A percentile compares a stretch with the other conserved stretches of the same genome.
These are phyloP conservation scores for Seira sanloemensis DNA, from an alignment of 2,888 invertebrate genomes.

Conservation along the genomic window DNA sequence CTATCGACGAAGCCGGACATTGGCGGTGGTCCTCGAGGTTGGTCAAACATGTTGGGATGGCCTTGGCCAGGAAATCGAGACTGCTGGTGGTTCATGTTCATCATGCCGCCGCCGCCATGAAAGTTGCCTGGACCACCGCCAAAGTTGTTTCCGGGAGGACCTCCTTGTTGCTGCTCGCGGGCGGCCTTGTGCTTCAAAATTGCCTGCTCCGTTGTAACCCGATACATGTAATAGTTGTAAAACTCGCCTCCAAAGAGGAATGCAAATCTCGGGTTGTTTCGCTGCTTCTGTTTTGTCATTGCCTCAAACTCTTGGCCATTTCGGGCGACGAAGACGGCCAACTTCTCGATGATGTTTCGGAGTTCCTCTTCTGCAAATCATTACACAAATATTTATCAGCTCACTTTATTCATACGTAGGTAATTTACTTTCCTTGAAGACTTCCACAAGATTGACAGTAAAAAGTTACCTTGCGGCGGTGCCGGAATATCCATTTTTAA, in stretches of 20 bases:
- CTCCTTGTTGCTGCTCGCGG: constrained; percentile 70
- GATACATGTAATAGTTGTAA: constrained; percentile 97
- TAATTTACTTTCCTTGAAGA: no score
- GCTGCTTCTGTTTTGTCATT: constrained; percentile 99
- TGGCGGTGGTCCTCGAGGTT: constrained; percentile 19
- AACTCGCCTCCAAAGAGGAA: constrained; percentile 97
- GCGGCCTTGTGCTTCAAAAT: constrained; percentile 77
- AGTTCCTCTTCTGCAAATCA: constrained; percentile 88
- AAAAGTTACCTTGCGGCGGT: constrained; percentile 81
- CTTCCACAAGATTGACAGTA: not conserved
- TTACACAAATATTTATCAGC: constrained; percentile 6
- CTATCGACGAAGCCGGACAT: constrained; percentile 59
- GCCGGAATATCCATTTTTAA: constrained; percentile 79
- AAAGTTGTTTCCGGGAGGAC: constrained; percentile 41
- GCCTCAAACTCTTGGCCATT: constrained; percentile 99
- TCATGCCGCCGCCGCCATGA: constrained; percentile 39
- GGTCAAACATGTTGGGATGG: constrained; percentile 54
- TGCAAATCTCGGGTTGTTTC: constrained; percentile 97
- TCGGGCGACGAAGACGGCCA: constrained; percentile 98
- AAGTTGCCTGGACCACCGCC: constrained; percentile 23
- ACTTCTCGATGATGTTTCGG: constrained; percentile 97
- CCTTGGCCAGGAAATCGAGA: constrained; percentile 47
- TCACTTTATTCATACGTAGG: no score
- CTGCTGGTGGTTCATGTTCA: constrained; percentile 38
- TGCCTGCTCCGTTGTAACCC: constrained; percentile 96